These are phyloP conservation scores for Dasyurus viverrinus DNA, from an alignment of 2,113 vertebrate species.

Conservation along the genomic window DNA sequence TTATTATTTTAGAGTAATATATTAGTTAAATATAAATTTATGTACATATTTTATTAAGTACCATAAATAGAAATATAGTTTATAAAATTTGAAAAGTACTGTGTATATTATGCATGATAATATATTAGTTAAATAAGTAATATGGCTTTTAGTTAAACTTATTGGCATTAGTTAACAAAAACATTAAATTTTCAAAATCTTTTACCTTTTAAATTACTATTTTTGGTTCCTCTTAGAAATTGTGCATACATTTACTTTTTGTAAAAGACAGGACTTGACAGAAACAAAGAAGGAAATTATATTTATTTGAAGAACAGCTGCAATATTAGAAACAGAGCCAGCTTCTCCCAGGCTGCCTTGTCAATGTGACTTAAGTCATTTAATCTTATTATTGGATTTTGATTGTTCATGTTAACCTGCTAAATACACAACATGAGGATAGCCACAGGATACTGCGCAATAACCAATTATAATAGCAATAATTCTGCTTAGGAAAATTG, in stretches of 20 bases:
- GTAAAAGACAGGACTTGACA: background rate
- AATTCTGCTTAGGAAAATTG: constrained; percentile 18
- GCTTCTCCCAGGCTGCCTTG: background rate
- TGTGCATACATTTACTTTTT: background rate
- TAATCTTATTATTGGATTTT: constrained; percentile 54
- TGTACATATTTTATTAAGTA: background rate
- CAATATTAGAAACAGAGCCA: background rate
- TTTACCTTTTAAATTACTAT: background rate
- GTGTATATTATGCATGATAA: background rate
- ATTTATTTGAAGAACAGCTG: background rate
- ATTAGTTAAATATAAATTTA: background rate
- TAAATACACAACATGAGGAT: constrained; percentile 59
- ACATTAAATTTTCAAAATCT: background rate
- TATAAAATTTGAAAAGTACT: no score
- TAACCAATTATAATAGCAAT: constrained; percentile 30
- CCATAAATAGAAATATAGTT: no score
- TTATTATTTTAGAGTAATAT: background rate
- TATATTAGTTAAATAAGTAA: background rate
- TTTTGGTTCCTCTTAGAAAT: background rate
- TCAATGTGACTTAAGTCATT: background rate
- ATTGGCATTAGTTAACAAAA: background rate
- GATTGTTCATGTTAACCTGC: constrained; percentile 53
- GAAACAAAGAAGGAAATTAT: background rate
- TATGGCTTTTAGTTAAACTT: background rate
- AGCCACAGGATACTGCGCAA: constrained; percentile 16